Conservation (phyloP, 2,888 invertebrate genomes). For the Seira musarum region DNA sequence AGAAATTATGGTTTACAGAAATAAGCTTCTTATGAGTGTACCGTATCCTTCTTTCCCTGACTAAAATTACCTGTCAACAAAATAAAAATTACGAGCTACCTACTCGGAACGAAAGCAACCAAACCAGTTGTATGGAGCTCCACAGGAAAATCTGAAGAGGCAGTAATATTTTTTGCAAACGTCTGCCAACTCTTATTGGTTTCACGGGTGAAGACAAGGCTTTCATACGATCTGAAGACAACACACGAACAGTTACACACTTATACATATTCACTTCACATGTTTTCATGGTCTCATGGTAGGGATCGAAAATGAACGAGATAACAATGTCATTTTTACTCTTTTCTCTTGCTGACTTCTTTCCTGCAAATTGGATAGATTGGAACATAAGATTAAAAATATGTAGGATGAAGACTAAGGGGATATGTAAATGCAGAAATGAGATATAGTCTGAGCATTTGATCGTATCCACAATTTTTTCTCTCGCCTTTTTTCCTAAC, state of each 20-base stretch:
- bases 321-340: conserved; percentile 34
- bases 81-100: conserved; percentile 25
- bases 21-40: not conserved
- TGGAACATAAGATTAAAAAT: conserved; percentile 17
- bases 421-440: conserved; percentile 23
- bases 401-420: not conserved
- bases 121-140: not conserved
- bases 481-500: conserved; percentile 34
- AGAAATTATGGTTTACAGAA: no score
- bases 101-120: not conserved
- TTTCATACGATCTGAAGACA: no score
- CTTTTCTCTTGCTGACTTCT: conserved; percentile 2
- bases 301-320: not conserved
- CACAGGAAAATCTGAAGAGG: not conserved
- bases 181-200: not conserved
- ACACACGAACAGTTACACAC: no score
- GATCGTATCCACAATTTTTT: not conserved
- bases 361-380: conserved; percentile 3
- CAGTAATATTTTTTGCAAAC: not conserved
- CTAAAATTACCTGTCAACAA: conserved; percentile 41
- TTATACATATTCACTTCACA: no score
- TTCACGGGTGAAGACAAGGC: not conserved
- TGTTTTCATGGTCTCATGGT: not conserved
- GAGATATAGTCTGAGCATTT: not conserved
- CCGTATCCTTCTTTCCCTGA: conserved; percentile 2